A percentile compares a stretch with the other conserved stretches of the same genome.
Evolutionary conservation across 2,797 vertebrate species (phyloP).

Genomic region (Dermochelys coriacea): DNA sequence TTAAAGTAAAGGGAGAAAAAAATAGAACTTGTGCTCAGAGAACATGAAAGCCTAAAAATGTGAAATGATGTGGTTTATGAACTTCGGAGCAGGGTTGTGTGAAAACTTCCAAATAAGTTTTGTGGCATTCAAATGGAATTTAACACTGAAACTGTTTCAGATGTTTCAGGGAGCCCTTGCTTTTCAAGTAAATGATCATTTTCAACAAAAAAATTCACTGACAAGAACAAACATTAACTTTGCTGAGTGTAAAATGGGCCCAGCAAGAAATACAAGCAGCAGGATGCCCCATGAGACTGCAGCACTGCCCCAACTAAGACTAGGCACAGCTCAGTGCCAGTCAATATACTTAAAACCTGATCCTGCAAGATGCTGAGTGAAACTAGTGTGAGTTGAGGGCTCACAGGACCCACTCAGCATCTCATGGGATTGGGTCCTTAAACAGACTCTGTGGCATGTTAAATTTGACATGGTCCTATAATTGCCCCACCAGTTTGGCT

Average conservation of each 20-base stretch:
- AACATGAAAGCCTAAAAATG: conserved; percentile 2
- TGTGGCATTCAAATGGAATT: conserved; percentile 3
- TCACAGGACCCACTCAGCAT: not conserved
- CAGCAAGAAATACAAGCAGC: not conserved
- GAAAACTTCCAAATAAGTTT: conserved; percentile 27
- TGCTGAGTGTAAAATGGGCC: not conserved
- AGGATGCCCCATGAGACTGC: not conserved
- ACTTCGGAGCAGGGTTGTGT: fast-evolving
- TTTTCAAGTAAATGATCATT: not conserved
- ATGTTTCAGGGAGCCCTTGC: not conserved
- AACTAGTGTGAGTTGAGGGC: not conserved
- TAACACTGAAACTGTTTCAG: not conserved
- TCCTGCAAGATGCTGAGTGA: fast-evolving
- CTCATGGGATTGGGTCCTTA: not conserved
- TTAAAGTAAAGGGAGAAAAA: not conserved
- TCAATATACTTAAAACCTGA: not conserved
- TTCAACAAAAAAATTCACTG: not conserved
- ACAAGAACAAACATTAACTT: conserved; percentile 10
- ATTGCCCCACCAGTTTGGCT: not conserved
- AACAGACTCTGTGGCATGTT: not conserved
- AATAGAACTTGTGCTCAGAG: not conserved
- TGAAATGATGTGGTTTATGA: conserved; percentile 37
- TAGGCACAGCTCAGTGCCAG: not conserved
- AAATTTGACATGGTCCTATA: not conserved
- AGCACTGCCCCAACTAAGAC: fast-evolving